A percentile compares a stretch with the other conserved stretches of the same genome.
phyloP scores from a whole-genome alignment of 1,140 invertebrate genomes.

The Cylas formicarius region DNA sequence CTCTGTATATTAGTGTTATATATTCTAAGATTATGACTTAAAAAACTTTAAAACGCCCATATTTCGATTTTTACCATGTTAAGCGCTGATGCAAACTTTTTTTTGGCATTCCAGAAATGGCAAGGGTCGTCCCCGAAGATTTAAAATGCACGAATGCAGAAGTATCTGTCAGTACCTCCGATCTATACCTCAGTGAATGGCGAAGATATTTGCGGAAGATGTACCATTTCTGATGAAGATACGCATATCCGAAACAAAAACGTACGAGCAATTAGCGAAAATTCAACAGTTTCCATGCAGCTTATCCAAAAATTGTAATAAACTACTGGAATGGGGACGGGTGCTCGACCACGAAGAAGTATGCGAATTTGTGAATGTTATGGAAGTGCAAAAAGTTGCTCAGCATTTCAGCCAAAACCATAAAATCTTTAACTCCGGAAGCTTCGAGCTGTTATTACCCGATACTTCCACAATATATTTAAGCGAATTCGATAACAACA shows the following conservation, averaged over 20 bases:
- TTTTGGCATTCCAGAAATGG: too few relatives aligned
- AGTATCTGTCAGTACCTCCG: slow-evolving; percentile 8
- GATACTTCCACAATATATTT: too few relatives aligned
- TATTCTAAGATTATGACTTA: too few relatives aligned
- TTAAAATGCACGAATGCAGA: too few relatives aligned
- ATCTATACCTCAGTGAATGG: neutral
- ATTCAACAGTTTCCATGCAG: slow-evolving; percentile 6
- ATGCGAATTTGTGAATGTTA: neutral
- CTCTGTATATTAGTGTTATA: too few relatives aligned
- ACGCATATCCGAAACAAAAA: neutral
- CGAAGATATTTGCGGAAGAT: slow-evolving; percentile 6
- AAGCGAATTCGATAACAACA: too few relatives aligned
- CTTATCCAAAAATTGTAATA: neutral
- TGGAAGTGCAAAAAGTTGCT: neutral
- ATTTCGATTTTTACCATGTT: too few relatives aligned
- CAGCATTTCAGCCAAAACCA: neutral
- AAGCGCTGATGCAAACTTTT: too few relatives aligned
- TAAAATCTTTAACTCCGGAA: too few relatives aligned
- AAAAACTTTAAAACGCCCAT: too few relatives aligned
- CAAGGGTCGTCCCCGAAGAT: too few relatives aligned
- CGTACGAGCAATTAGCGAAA: neutral
- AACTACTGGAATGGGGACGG: neutral
- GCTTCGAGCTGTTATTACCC: too few relatives aligned
- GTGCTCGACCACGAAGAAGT: neutral
- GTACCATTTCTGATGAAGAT: neutral